Evolutionary conservation across 1,140 invertebrate species (phyloP), one percentile per base, ranked within the genome.

Genomic region (Acyrthosiphon pisum): DNA sequence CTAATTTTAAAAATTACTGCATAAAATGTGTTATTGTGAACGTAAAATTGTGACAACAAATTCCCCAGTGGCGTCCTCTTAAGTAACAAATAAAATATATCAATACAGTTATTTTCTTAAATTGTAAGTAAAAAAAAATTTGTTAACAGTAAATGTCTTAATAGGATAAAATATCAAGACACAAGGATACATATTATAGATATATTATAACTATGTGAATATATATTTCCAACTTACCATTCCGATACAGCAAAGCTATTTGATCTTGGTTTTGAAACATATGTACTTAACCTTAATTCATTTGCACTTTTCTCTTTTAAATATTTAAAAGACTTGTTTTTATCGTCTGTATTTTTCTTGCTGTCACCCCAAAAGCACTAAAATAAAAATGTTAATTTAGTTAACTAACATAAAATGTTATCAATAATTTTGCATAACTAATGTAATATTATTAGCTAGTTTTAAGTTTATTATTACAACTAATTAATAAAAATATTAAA

Each of bases 231-330:
- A 91, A 91, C 8, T 50, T 86, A 86, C 91, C 91, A 93, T 50
- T 93, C 91, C 86, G 76, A 26, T n/a, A 41, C 11, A 30, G 76
- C 7, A 93, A 86, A 56, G 7, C 76, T 92, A 84, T 93, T 56
- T 26, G 81, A 86, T 83, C 14, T 93, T 50, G n/a, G n/a, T 23
- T 30, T 84, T 26, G 30, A 23, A 41, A n/a, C 41, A 91, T 46
- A 76, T n/a, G 37, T 46, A 76, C 60, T 91, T 46, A 46, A 91
- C 30, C 26, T 44, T 30, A 91, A 14, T 35, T 92, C 90, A 35
- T 26, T 53, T 46, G 14, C 9, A 84, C 44, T 83, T 81, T 50
- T 91, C 35, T 83, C 90, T 9, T 35, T 76, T 14, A 50, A n/a
- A 46, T 81, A 35, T 91, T 83, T 83, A 37, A 76, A 91, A 35